Evolutionary conservation across 1,140 invertebrate genomes (phyloP).

Genomic region (Eurosta solidaginis): DNA sequence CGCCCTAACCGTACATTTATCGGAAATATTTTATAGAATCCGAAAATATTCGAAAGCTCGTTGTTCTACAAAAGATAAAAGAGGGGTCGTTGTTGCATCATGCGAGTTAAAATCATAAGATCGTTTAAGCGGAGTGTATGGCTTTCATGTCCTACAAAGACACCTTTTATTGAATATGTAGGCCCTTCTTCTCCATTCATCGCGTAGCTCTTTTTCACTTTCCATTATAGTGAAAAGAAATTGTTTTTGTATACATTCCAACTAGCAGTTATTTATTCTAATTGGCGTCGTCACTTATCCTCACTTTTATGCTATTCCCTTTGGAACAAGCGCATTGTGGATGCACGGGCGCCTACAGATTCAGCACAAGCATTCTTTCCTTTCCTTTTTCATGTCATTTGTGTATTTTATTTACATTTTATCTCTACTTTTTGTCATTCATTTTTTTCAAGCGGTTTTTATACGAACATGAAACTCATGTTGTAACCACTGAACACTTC

Average conservation of each 20-base stretch:
- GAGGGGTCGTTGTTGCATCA: no score
- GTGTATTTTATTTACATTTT: background rate
- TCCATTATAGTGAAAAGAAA: background rate
- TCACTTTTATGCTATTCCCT: background rate
- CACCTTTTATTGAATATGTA: no score
- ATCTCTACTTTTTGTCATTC: background rate
- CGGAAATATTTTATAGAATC: no score
- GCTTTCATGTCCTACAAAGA: no score
- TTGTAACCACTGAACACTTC: slow-evolving; percentile 27
- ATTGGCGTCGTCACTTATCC: background rate
- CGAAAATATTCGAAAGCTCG: no score
- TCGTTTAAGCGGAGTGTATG: no score
- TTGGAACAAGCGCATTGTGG: background rate
- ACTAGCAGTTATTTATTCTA: slow-evolving; percentile 1
- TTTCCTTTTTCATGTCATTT: background rate
- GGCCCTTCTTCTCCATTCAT: no score
- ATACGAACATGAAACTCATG: slow-evolving; percentile 22
- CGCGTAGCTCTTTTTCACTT: background rate
- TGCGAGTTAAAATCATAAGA: no score
- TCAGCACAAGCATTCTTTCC: background rate
- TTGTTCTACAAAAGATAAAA: no score
- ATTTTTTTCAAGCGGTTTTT: slow-evolving; percentile 13
- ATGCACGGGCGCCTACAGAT: background rate
- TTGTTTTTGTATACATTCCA: no score
- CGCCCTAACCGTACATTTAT: no score